Evolutionary conservation across 2,113 vertebrate genomes (phyloP).

Genomic region (Emydocephalus ijimae): DNA sequence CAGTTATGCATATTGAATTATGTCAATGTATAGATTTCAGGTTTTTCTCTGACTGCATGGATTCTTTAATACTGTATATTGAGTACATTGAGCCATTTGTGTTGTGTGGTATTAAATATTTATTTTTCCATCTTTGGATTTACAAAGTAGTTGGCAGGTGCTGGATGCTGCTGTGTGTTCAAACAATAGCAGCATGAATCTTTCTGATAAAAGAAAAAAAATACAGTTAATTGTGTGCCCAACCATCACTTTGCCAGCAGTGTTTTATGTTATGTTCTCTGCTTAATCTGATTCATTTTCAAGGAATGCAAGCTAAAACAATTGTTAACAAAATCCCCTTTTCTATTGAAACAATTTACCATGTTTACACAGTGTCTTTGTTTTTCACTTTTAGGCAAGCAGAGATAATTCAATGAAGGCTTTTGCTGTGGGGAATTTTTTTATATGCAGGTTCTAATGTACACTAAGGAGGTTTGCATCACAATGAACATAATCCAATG

Average conservation of each 20-base stretch:
- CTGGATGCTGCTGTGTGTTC: neutral
- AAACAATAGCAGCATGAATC: neutral
- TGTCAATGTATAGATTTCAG: neutral
- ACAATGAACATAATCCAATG: neutral
- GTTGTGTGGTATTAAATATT: neutral
- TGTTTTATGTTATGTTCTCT: slow-evolving; percentile 14
- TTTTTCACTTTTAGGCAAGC: neutral
- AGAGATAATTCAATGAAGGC: neutral
- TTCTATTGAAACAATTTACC: slow-evolving; percentile 11
- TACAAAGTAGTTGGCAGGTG: slow-evolving; percentile 21
- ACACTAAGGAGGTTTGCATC: neutral
- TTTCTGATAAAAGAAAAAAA: slow-evolving; percentile 15
- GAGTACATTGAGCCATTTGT: neutral
- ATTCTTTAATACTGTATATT: neutral
- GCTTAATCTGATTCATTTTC: slow-evolving; percentile 16
- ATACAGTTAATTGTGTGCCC: slow-evolving; percentile 21
- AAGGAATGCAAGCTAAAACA: slow-evolving; percentile 10
- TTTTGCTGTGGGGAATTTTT: neutral
- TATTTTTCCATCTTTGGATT: neutral
- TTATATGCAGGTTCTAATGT: neutral
- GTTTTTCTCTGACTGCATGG: neutral
- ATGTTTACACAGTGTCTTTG: neutral
- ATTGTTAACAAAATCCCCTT: neutral
- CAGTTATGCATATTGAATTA: neutral
- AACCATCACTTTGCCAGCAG: slow-evolving; percentile 24